Evolutionary conservation across 1,140 invertebrate species (phyloP).

Genomic region (Campoletis sonorensis): DNA sequence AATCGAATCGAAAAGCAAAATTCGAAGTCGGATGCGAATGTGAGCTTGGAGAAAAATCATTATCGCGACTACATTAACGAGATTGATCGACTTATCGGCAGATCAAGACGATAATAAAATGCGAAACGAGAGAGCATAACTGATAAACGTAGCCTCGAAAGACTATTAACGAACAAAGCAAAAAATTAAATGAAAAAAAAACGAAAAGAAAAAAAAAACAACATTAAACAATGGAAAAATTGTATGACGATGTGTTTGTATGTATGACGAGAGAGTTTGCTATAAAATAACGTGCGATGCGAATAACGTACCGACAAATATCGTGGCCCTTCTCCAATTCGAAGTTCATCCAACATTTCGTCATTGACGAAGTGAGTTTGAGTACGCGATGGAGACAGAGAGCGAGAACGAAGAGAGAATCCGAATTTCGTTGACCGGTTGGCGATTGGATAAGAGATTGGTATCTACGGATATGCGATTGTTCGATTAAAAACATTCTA

Average conservation of each 20-base stretch:
- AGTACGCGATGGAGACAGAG: background rate
- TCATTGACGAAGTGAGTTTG: background rate
- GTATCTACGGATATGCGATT: no score
- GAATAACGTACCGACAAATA: conserved; percentile 4
- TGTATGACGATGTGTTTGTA: conserved; percentile 54
- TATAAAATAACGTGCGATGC: conserved; percentile 47
- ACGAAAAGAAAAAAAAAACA: no score
- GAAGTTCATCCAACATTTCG: conserved; percentile 16
- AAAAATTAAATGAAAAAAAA: no score
- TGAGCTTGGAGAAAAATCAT: no score
- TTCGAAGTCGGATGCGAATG: no score
- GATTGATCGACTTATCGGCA: no score
- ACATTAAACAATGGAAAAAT: conserved; percentile 43
- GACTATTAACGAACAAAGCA: conserved; percentile 35
- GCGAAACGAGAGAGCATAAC: conserved; percentile 45
- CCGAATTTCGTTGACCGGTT: background rate
- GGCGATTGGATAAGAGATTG: no score
- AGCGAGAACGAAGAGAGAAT: conserved; percentile 2
- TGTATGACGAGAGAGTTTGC: conserved; percentile 48
- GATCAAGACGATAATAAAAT: no score
- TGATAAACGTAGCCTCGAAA: conserved; percentile 60
- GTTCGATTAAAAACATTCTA: no score
- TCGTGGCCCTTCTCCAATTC: conserved; percentile 41
- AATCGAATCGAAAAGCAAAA: no score
- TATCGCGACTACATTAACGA: no score